phyloP scores from a whole-genome alignment of 2,113 vertebrate species.

The Ammospiza caudacuta region DNA sequence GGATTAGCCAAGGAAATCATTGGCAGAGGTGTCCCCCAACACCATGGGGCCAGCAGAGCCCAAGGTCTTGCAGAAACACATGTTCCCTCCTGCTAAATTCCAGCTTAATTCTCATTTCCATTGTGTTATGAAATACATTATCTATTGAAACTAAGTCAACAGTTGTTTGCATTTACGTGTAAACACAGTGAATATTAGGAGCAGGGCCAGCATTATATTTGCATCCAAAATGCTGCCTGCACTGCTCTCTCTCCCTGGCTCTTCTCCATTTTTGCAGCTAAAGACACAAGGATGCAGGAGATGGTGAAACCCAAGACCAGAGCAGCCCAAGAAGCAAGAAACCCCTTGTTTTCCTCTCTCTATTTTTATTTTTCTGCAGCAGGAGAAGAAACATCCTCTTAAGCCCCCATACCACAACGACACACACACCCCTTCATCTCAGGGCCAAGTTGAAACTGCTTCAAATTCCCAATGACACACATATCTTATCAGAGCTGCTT shows the following conservation, averaged over 20 bases:
- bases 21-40: background rate
- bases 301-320: constrained; percentile 1
- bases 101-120: constrained; percentile 59
- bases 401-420: background rate
- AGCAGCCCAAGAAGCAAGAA: background rate
- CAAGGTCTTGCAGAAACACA: background rate
- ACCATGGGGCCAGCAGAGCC: background rate
- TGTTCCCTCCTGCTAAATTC: constrained; percentile 40
- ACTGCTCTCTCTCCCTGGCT: constrained; percentile 44
- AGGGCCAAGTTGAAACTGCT: constrained; percentile 30
- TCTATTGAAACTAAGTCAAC: constrained; percentile 71
- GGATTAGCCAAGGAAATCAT: background rate
- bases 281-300: background rate
- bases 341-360: background rate
- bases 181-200: constrained; percentile 62
- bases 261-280: constrained; percentile 41
- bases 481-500: constrained; percentile 53
- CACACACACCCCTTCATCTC: background rate
- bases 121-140: constrained; percentile 62
- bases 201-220: constrained; percentile 44
- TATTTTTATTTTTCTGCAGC: background rate
- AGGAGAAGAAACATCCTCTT: background rate
- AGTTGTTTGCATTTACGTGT: constrained; percentile 68
- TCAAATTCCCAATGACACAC: constrained; percentile 50
- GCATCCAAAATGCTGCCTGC: constrained; percentile 47